Evolutionary conservation across 2,113 vertebrate species (phyloP).

Genomic region (Amphiprion ocellaris): DNA sequence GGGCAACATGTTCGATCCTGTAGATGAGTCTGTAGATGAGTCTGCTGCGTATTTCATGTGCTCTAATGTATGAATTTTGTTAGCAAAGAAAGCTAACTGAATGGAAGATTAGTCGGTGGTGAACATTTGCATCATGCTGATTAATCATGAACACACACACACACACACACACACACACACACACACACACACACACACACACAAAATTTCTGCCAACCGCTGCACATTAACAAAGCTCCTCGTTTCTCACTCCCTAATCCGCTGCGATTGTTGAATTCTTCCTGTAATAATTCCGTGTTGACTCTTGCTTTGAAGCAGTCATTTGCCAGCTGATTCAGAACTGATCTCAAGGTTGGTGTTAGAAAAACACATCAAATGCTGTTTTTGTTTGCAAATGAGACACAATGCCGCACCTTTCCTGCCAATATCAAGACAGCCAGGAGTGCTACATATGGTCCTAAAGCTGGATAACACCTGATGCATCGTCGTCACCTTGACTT

Average conservation of each 20-base stretch:
- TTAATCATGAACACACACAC: conserved; percentile 38
- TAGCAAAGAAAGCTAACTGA: background rate
- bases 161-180: background rate
- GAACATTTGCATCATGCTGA: conserved; percentile 32
- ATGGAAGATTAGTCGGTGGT: conserved; percentile 13
- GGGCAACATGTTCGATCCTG: no score
- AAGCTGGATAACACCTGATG: conserved; percentile 28
- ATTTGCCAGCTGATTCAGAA: conserved; percentile 8
- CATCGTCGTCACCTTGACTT: conserved; percentile 51
- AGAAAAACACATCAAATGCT: background rate
- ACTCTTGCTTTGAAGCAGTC: conserved; percentile 16
- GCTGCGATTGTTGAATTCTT: conserved; percentile 16
- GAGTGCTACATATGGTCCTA: background rate
- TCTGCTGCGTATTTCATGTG: no score
- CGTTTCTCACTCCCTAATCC: conserved; percentile 22
- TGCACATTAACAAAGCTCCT: conserved; percentile 9
- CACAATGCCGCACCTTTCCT: background rate
- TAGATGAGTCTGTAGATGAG: no score
- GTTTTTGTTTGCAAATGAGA: background rate
- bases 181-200: background rate
- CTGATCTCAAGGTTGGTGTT: conserved; percentile 19
- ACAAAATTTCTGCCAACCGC: conserved; percentile 13
- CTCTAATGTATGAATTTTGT: background rate
- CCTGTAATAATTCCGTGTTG: background rate
- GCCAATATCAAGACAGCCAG: conserved; percentile 6